These are phyloP conservation scores for Formicarius rufipectus DNA, from an alignment of 2,113 vertebrate species.

Conservation along the genomic window DNA sequence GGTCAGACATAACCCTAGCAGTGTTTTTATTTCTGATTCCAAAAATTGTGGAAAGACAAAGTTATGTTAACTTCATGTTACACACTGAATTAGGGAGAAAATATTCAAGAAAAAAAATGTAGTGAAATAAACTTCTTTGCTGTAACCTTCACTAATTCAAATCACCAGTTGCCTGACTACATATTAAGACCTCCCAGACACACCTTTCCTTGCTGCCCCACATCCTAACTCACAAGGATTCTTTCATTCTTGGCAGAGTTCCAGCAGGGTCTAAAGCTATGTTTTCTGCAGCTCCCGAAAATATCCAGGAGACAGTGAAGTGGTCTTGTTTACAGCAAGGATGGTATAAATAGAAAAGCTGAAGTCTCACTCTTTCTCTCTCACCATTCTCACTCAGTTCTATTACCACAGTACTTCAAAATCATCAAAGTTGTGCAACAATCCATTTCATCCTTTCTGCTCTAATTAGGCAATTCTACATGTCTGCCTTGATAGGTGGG, in stretches of 20 bases:
- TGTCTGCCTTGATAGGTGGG: conserved; percentile 49
- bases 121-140: neutral
- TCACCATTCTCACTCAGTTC: neutral
- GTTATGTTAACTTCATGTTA: neutral
- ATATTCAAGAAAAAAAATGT: neutral
- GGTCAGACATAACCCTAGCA: neutral
- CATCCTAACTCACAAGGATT: neutral
- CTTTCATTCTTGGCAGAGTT: neutral
- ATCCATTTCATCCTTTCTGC: conserved; percentile 35
- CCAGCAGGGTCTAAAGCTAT: neutral
- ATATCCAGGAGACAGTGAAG: neutral
- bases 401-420: conserved; percentile 7
- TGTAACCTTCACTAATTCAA: neutral
- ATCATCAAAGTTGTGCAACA: conserved; percentile 21
- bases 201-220: neutral
- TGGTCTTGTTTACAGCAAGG: neutral
- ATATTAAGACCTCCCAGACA: neutral
- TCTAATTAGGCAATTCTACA: conserved; percentile 46
- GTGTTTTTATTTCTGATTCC: neutral
- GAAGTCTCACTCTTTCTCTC: neutral
- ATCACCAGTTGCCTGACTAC: neutral
- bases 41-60: neutral
- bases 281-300: neutral
- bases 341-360: neutral
- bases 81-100: neutral